These are phyloP conservation scores for Sternotherus odoratus DNA, from an alignment of 2,797 vertebrate species.

Conservation along the genomic window DNA sequence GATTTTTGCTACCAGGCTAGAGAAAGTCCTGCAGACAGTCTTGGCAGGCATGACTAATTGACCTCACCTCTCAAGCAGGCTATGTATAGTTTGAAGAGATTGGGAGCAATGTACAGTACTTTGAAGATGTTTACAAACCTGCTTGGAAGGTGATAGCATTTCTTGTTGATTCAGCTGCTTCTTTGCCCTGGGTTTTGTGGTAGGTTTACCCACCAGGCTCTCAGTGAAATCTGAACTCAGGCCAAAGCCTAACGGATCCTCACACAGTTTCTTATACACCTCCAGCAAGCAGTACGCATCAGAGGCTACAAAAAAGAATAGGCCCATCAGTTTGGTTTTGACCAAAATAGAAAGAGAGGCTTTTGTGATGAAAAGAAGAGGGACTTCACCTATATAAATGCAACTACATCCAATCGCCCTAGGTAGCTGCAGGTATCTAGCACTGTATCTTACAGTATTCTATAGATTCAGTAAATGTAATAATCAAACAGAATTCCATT, in stretches of 20 bases:
- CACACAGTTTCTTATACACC: constrained; percentile 81
- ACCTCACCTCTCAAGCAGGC: no score
- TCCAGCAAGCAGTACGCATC: constrained; percentile 92
- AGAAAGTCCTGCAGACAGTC: constrained; percentile 23
- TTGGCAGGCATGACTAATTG: background rate
- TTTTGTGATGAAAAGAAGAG: background rate
- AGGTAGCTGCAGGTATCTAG: background rate
- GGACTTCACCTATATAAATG: background rate
- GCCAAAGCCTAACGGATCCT: constrained; percentile 79
- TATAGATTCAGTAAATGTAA: background rate
- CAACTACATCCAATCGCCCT: background rate
- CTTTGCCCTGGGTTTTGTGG: background rate
- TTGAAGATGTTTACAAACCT: constrained; percentile 74
- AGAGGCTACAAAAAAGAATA: constrained; percentile 76
- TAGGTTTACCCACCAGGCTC: constrained; percentile 24
- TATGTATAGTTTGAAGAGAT: constrained; percentile 20
- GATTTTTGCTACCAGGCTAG: constrained; percentile 31
- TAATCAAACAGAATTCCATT: background rate
- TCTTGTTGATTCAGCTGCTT: constrained; percentile 49
- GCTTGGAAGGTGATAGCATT: background rate
- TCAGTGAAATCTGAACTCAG: constrained; percentile 78
- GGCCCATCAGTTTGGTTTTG: background rate
- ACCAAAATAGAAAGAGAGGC: background rate
- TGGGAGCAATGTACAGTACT: constrained; percentile 60
- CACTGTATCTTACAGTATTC: background rate